Conservation (phyloP, 2,888 invertebrate genomes). For the Chrysolina oricalcia region DNA sequence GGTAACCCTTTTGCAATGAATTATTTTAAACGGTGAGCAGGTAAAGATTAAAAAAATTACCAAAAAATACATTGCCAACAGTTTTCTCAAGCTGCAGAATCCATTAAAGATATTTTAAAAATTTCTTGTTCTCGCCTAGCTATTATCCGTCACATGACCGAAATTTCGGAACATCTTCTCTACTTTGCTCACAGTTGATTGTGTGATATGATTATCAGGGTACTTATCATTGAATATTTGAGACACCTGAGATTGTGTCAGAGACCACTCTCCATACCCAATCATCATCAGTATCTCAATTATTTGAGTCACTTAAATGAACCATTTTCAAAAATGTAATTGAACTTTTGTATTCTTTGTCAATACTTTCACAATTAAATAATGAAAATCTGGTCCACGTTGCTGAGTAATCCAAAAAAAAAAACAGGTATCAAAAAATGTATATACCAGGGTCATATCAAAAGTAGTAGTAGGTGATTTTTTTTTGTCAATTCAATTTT, state of each 20-base stretch:
- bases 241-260: neutral
- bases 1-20: constrained; percentile 70
- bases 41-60: too few relatives aligned
- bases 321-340: too few relatives aligned
- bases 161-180: neutral
- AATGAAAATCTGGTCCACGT: neutral
- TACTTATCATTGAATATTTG: neutral
- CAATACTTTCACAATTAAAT: neutral
- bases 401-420: neutral
- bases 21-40: too few relatives aligned
- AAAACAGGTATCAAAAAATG: neutral
- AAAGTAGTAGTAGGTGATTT: too few relatives aligned
- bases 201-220: neutral
- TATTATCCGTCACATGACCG: neutral
- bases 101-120: too few relatives aligned
- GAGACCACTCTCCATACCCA: neutral
- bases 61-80: too few relatives aligned
- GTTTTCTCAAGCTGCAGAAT: too few relatives aligned
- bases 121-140: too few relatives aligned
- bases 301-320: neutral
- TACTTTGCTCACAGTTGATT: neutral
- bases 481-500: too few relatives aligned
- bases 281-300: neutral
- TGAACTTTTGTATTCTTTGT: neutral
- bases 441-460: neutral